A percentile compares a stretch with the other conserved stretches of the same genome.
These are phyloP conservation scores for Coregonus ussuriensis DNA, from an alignment of 2,797 vertebrate species.

Conservation along the genomic window DNA sequence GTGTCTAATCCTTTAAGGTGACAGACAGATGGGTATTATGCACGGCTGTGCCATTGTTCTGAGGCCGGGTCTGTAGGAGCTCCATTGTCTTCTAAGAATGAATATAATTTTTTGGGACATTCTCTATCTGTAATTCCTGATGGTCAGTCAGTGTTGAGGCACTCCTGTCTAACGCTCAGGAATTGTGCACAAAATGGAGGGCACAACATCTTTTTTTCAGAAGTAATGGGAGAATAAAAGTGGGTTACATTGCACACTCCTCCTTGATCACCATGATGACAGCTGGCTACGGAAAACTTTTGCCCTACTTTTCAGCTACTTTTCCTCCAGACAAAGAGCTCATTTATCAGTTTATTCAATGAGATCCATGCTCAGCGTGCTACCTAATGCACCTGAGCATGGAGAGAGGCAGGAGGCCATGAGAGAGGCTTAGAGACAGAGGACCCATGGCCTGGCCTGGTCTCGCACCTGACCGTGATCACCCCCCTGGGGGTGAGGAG, in stretches of 20 bases:
- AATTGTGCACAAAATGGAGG: too few species aligned
- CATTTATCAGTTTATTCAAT: conserved; percentile 4
- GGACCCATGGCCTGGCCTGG: background rate
- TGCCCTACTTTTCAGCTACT: background rate
- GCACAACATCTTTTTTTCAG: too few species aligned
- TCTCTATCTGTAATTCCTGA: too few species aligned
- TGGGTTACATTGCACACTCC: too few species aligned
- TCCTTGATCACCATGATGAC: too few species aligned
- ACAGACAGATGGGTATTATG: conserved; percentile 1
- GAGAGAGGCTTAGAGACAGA: too few species aligned
- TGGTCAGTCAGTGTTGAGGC: too few species aligned
- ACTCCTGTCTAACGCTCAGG: too few species aligned
- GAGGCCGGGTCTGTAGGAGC: background rate
- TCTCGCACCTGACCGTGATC: background rate
- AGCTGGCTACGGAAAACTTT: too few species aligned
- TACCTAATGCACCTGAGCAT: background rate
- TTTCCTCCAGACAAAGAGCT: background rate
- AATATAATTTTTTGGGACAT: too few species aligned
- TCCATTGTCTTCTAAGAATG: background rate
- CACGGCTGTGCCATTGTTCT: background rate
- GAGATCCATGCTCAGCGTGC: background rate
- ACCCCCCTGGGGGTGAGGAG: background rate
- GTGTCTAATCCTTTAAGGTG: conserved; percentile 9
- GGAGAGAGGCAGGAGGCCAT: background rate
- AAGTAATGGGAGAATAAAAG: too few species aligned